Percentiles rank a stretch among this genome's conserved stretches.
Evolutionary conservation across 2,113 vertebrate genomes (phyloP).

Genomic region (Dasypus novemcinctus): DNA sequence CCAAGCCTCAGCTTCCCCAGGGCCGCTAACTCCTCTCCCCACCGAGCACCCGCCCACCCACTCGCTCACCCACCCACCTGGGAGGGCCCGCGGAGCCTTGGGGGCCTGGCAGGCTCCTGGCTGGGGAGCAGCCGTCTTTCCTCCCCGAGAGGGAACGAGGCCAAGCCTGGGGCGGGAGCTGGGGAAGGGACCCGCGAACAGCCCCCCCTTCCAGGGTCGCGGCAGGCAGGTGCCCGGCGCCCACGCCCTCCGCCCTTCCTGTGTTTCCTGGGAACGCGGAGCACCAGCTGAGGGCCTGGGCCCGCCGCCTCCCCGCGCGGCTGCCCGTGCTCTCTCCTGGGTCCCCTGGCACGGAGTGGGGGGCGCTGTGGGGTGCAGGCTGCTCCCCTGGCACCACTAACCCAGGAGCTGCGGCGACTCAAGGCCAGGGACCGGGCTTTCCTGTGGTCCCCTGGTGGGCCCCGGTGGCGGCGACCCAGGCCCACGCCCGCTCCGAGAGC

Average conservation of each 20-base stretch:
- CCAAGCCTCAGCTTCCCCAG: not conserved
- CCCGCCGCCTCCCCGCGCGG: accelerated
- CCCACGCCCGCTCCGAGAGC: accelerated
- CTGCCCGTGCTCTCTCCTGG: too few relatives aligned
- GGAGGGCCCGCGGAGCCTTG: not conserved
- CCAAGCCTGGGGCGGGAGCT: not conserved
- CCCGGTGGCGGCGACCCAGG: not conserved
- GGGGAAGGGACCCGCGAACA: not conserved
- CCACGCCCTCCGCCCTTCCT: not conserved
- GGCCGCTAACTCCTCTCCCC: accelerated
- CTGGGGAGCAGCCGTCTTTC: not conserved
- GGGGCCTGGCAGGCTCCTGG: not conserved
- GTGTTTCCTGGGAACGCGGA: not conserved
- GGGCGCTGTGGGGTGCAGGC: not conserved
- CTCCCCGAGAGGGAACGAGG: not conserved
- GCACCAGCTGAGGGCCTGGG: not conserved
- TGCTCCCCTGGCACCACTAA: accelerated
- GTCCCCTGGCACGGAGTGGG: too few relatives aligned
- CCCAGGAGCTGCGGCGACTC: accelerated
- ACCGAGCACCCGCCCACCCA: accelerated
- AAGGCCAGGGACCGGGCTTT: accelerated
- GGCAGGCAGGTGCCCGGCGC: too few relatives aligned
- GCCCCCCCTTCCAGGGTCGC: too few relatives aligned
- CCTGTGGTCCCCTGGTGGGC: not conserved
- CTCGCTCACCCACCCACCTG: too few relatives aligned